A percentile compares a stretch with the other conserved stretches of the same genome.
Conservation (phyloP, 2,113 vertebrate species). For the Mellivora capensis region DNA sequence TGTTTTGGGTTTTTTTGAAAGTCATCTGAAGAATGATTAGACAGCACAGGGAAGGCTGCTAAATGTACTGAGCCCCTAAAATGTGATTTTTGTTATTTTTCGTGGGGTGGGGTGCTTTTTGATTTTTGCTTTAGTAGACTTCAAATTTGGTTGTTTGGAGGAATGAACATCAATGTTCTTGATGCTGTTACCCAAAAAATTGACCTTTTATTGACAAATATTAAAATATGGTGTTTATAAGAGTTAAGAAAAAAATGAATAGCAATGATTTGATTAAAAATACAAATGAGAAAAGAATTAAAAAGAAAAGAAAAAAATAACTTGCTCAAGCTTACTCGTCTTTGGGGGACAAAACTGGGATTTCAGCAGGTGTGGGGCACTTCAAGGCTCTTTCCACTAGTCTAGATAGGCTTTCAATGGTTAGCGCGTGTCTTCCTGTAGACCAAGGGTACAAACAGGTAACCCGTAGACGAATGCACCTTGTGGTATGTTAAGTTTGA, state of each 20-base stretch:
- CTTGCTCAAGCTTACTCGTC: too few species aligned
- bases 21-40: slow-evolving; percentile 82
- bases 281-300: too few species aligned
- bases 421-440: too few species aligned
- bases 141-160: slow-evolving; percentile 40
- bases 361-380: too few species aligned
- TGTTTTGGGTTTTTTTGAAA: slow-evolving; percentile 57
- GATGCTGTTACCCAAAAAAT: slow-evolving; percentile 50
- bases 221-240: slow-evolving; percentile 78
- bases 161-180: slow-evolving; percentile 44
- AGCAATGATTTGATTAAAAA: neutral
- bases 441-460: too few species aligned
- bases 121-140: slow-evolving; percentile 9
- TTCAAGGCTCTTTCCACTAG: too few species aligned
- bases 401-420: too few species aligned
- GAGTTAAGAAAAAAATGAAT: slow-evolving; percentile 59
- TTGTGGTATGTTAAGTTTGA: too few species aligned
- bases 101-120: slow-evolving; percentile 28
- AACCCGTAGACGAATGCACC: too few species aligned
- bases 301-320: too few species aligned
- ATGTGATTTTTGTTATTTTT: slow-evolving; percentile 84
- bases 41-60: slow-evolving; percentile 81
- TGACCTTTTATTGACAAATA: slow-evolving; percentile 36
- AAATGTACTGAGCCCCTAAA: slow-evolving; percentile 88
- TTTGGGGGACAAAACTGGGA: too few species aligned